Conservation (phyloP, 2,888 invertebrate species). For the Exephanes ischioxanthus region DNA sequence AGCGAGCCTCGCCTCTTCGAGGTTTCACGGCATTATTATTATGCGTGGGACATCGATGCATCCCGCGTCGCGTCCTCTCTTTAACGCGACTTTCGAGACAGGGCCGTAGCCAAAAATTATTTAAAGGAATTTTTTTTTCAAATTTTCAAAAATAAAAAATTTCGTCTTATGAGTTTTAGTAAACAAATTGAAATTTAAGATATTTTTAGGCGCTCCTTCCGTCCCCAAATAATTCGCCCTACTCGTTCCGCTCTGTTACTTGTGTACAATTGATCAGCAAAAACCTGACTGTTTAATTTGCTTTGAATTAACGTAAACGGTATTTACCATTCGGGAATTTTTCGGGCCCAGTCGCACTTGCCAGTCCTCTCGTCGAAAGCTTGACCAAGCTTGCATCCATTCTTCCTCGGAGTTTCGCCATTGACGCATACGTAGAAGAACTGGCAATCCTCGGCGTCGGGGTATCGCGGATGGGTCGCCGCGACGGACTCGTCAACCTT, state of each 20-base stretch:
- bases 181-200: too few relatives aligned
- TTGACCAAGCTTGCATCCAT: conserved; percentile 95
- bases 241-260: too few relatives aligned
- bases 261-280: too few relatives aligned
- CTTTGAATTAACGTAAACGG: not conserved
- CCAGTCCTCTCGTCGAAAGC: conserved; percentile 93
- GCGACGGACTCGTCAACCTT: conserved; percentile 90
- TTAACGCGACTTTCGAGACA: conserved; percentile 40
- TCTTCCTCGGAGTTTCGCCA: conserved; percentile 93
- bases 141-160: not conserved
- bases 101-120: conserved; percentile 40
- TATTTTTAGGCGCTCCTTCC: too few relatives aligned
- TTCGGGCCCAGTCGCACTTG: conserved; percentile 94
- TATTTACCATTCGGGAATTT: conserved; percentile 94
- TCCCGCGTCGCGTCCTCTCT: conserved; percentile 34
- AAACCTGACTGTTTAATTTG: too few relatives aligned
- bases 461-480: conserved; percentile 93
- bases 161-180: too few relatives aligned
- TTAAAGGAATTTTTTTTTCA: not conserved
- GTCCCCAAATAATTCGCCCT: not conserved
- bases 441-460: conserved; percentile 95
- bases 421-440: conserved; percentile 97
- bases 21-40: conserved; percentile 61
- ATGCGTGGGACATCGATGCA: conserved; percentile 62
- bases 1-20: conserved; percentile 27